Evolutionary conservation across 2,113 vertebrate genomes (phyloP).

Genomic region (Lophotis ruficrista): DNA sequence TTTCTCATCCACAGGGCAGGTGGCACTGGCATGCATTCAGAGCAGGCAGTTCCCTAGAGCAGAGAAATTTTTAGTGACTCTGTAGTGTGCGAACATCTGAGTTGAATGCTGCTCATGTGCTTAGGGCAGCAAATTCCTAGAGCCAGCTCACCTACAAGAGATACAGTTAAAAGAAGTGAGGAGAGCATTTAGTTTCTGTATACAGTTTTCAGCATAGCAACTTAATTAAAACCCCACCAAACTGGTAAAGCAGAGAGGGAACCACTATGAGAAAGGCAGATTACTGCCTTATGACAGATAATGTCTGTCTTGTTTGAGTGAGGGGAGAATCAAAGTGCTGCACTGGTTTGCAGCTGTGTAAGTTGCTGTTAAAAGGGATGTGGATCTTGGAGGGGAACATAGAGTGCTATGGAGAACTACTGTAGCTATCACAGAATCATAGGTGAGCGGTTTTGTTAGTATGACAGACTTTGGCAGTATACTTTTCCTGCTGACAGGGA

Average conservation of each 20-base stretch:
- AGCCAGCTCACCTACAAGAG: not conserved
- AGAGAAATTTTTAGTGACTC: not conserved
- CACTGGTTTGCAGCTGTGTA: not conserved
- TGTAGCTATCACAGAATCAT: not conserved
- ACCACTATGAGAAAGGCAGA: not conserved
- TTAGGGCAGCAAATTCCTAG: not conserved
- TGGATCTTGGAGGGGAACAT: not conserved
- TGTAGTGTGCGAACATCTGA: not conserved
- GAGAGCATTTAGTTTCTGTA: not conserved
- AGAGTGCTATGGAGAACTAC: not conserved
- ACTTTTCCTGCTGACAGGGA: not conserved
- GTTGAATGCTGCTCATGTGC: not conserved
- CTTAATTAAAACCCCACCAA: not conserved
- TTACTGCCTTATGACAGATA: not conserved
- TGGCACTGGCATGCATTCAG: not conserved
- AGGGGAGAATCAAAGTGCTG: not conserved
- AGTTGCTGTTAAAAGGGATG: not conserved
- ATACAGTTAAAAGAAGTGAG: not conserved
- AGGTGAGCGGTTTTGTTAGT: not conserved
- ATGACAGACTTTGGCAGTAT: not conserved
- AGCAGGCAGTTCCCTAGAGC: not conserved
- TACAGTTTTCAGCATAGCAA: not conserved
- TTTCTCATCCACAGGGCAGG: not conserved
- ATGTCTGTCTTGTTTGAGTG: not conserved
- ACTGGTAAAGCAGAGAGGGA: not conserved